phyloP scores from a whole-genome alignment of 1,140 invertebrate genomes.

The Chironomus striatipennis region DNA sequence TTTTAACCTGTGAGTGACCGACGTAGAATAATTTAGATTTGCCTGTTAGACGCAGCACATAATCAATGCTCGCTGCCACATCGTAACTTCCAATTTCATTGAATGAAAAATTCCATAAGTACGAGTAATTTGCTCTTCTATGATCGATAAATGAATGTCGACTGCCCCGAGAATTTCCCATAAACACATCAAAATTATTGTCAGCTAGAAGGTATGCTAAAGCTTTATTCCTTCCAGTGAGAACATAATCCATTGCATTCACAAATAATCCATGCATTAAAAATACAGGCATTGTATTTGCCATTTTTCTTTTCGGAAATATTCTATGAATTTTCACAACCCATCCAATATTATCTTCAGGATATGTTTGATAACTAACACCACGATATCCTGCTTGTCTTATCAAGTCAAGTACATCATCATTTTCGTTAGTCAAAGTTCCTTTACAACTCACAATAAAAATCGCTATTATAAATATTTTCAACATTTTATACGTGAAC shows the following conservation, averaged over 20 bases:
- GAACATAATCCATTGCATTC: conserved; percentile 60
- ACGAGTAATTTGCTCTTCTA: conserved; percentile 37
- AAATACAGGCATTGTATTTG: conserved; percentile 45
- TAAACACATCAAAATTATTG: conserved; percentile 64
- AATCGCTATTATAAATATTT: no score
- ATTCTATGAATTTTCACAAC: conserved; percentile 60
- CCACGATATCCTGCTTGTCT: no score
- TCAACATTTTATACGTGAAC: no score
- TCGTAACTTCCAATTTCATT: conserved; percentile 59
- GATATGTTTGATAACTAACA: not conserved
- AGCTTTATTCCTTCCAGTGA: conserved; percentile 51
- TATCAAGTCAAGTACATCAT: no score
- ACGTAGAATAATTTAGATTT: conserved; percentile 50
- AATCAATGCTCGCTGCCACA: conserved; percentile 50
- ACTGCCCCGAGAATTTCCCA: conserved; percentile 65
- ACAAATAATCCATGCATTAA: conserved; percentile 66
- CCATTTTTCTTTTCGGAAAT: not conserved
- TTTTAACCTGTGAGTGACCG: conserved; percentile 44
- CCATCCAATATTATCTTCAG: conserved; percentile 55
- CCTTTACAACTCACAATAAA: no score
- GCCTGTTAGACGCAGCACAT: conserved; percentile 43
- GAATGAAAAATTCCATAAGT: conserved; percentile 47
- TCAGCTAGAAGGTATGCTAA: conserved; percentile 52
- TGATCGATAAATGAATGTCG: conserved; percentile 54
- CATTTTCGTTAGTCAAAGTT: no score